phyloP scores from a whole-genome alignment of 2,888 invertebrate species.

The Craniophora ligustri region DNA sequence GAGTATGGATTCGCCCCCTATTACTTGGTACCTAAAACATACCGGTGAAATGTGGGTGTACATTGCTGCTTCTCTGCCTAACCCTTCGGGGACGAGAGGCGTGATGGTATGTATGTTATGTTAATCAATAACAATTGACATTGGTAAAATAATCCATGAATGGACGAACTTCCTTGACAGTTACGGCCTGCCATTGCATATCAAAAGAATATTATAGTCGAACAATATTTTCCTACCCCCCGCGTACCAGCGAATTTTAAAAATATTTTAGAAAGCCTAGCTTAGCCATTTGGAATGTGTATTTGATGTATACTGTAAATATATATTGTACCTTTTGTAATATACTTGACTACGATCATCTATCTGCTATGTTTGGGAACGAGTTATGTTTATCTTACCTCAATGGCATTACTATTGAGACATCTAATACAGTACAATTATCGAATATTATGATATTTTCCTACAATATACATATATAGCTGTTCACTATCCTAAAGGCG shows the following conservation, averaged over 20 bases:
- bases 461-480: too few relatives aligned
- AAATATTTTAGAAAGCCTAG: constrained; percentile 45
- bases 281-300: constrained; percentile 57
- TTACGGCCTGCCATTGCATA: constrained; percentile 49
- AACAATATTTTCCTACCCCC: constrained; percentile 51
- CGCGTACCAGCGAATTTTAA: constrained; percentile 30
- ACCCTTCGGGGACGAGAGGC: too few relatives aligned
- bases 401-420: neutral
- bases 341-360: constrained; percentile 15
- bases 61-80: too few relatives aligned
- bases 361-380: constrained; percentile 21
- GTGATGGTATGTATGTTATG: too few relatives aligned
- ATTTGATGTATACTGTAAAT: constrained; percentile 63
- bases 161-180: constrained; percentile 35
- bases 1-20: too few relatives aligned
- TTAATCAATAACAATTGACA: too few relatives aligned
- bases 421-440: too few relatives aligned
- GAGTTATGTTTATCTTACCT: neutral
- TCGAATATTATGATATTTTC: too few relatives aligned
- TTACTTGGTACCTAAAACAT: too few relatives aligned
- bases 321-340: constrained; percentile 34
- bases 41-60: too few relatives aligned
- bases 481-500: too few relatives aligned
- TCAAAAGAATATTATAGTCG: constrained; percentile 49
- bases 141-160: too few relatives aligned